These are phyloP conservation scores for Denticeps clupeoides DNA, from an alignment of 2,797 vertebrate species.

Conservation along the genomic window DNA sequence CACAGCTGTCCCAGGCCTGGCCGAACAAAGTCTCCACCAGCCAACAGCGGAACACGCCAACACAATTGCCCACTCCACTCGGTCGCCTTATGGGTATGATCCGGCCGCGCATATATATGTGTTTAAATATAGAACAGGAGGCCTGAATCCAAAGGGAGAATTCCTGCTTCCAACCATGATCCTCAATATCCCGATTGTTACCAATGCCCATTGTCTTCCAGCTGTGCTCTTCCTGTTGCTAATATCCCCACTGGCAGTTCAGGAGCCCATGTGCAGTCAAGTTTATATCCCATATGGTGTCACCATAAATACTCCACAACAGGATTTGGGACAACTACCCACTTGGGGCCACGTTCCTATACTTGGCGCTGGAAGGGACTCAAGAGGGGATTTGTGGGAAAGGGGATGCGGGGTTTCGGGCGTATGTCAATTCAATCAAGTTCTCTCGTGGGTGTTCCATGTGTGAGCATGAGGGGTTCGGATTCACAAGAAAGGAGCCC, in stretches of 20 bases:
- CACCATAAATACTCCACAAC: background rate
- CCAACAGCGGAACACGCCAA: too few relatives aligned
- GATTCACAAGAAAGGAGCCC: background rate
- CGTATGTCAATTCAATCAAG: too few relatives aligned
- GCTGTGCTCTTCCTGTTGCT: constrained; percentile 37
- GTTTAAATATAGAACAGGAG: constrained; percentile 21
- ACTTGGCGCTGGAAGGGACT: background rate
- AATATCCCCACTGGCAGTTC: constrained; percentile 27
- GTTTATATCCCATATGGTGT: background rate
- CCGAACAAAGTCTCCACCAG: constrained; percentile 39
- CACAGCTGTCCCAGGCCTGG: too few relatives aligned
- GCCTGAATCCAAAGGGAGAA: constrained; percentile 11
- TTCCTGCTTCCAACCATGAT: constrained; percentile 6
- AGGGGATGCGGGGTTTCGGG: background rate
- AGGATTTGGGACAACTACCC: too few relatives aligned
- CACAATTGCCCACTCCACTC: too few relatives aligned
- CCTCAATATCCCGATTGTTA: constrained; percentile 36
- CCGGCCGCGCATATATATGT: constrained; percentile 19
- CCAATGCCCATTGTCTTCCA: constrained; percentile 46
- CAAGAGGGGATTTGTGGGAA: background rate
- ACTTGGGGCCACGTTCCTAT: background rate
- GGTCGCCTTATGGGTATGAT: constrained; percentile 21
- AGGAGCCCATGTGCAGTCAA: background rate
- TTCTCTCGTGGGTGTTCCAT: too few relatives aligned
- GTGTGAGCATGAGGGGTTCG: background rate